These are phyloP conservation scores for Montipora capitata DNA, from an alignment of 92 coral and sea anemone species.

Conservation along the genomic window DNA sequence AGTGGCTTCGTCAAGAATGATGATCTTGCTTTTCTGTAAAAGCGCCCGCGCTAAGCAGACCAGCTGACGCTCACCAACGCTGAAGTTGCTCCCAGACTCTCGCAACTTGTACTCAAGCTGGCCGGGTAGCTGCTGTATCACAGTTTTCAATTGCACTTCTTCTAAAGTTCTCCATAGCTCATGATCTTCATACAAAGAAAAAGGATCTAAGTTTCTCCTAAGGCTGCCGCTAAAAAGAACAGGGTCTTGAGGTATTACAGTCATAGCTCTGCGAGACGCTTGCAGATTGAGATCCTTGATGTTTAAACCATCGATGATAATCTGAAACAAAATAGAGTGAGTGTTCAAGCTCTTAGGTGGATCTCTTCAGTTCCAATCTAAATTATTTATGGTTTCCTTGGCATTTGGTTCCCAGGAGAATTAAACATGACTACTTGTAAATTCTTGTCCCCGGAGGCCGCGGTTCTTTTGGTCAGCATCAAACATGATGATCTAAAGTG, in stretches of 20 bases:
- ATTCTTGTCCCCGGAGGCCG: too few species aligned
- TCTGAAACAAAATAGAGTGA: background rate
- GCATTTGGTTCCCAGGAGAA: too few species aligned
- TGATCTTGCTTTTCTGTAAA: conserved; percentile 67
- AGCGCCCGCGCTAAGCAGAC: conserved; percentile 74
- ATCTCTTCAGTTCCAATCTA: background rate
- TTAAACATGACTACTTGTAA: too few species aligned
- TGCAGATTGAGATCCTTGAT: conserved; percentile 60
- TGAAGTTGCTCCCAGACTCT: conserved; percentile 73
- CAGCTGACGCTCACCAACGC: conserved; percentile 78
- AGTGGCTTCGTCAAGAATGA: conserved; percentile 78
- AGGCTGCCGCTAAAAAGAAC: conserved; percentile 74
- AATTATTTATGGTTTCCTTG: too few species aligned
- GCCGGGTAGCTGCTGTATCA: conserved; percentile 53
- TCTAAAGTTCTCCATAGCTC: conserved; percentile 73
- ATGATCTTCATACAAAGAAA: conserved; percentile 17
- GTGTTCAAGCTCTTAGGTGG: background rate
- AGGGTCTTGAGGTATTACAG: conserved; percentile 75
- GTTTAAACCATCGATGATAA: conserved; percentile 54
- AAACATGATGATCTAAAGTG: too few species aligned
- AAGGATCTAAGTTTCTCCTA: conserved; percentile 70
- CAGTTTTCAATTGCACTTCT: conserved; percentile 61
- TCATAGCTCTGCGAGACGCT: conserved; percentile 56
- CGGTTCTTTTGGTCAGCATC: too few species aligned
- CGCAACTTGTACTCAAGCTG: conserved; percentile 51